phyloP scores from a whole-genome alignment of 2,888 invertebrate genomes.

The Ophioninae sp. region DNA sequence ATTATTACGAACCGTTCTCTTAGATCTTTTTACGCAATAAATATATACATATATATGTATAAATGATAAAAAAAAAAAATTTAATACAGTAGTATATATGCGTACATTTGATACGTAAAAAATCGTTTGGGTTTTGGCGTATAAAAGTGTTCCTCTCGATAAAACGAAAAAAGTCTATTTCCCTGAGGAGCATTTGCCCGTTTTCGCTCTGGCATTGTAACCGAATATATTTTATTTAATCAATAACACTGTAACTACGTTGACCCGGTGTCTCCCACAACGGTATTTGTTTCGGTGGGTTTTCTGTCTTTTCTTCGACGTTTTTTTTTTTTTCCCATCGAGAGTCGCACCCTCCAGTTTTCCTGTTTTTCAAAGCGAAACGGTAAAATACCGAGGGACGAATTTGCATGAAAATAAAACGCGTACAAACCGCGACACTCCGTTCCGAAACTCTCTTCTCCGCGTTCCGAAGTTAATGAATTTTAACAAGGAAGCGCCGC shows the following conservation, averaged over 20 bases:
- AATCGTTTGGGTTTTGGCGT: too few species aligned
- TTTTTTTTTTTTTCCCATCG: constrained; percentile 48
- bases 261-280: constrained; percentile 4
- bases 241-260: constrained; percentile 21
- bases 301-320: constrained; percentile 21
- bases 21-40: too few species aligned
- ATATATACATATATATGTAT: too few species aligned
- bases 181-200: not conserved
- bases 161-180: constrained; percentile 28
- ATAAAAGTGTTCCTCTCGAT: not conserved
- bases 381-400: constrained; percentile 64
- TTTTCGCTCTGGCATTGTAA: constrained; percentile 18
- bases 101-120: too few species aligned
- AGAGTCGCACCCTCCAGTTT: constrained; percentile 64
- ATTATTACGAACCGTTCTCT: too few species aligned
- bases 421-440: constrained; percentile 73
- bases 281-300: constrained; percentile 6
- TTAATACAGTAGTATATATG: too few species aligned
- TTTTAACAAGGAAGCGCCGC: constrained; percentile 77
- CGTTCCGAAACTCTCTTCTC: constrained; percentile 23
- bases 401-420: constrained; percentile 80
- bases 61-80: too few species aligned
- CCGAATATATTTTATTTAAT: constrained; percentile 38
- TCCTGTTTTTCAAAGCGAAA: constrained; percentile 67
- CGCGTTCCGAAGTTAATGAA: constrained; percentile 79